Percentiles rank a stretch among this genome's conserved stretches.
phyloP scores from a whole-genome alignment of 2,113 vertebrate species.

The Tamias sibiricus region DNA sequence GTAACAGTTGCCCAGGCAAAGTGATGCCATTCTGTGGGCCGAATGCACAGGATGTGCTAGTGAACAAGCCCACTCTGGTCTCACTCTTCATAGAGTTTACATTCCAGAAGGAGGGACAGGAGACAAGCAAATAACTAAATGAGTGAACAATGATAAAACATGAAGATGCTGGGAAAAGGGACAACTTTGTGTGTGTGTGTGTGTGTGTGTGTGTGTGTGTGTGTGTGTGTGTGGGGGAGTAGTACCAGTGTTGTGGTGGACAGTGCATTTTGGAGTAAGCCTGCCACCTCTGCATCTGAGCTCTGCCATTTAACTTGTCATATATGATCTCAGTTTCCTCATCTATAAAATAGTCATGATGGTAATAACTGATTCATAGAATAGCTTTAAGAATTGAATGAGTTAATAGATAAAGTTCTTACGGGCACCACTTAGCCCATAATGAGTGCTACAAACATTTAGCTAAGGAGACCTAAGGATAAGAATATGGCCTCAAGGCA shows the following conservation, averaged over 20 bases:
- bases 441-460: too few species aligned
- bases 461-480: not conserved
- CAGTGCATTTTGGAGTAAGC: not conserved
- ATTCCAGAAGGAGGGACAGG: not conserved
- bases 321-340: not conserved
- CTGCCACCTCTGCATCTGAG: not conserved
- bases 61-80: not conserved
- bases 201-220: too few species aligned
- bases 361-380: not conserved
- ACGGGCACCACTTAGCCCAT: too few species aligned
- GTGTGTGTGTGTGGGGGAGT: not conserved
- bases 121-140: not conserved
- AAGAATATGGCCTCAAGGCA: not conserved
- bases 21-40: too few species aligned
- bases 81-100: not conserved
- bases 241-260: rapidly evolving
- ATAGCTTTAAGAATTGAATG: not conserved
- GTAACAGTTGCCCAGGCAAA: not conserved
- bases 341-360: not conserved
- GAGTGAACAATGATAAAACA: not conserved
- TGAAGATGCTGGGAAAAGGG: too few species aligned
- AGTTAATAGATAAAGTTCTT: not conserved
- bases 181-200: too few species aligned
- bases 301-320: not conserved
- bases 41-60: not conserved